A percentile compares a stretch with the other conserved stretches of the same genome.
phyloP scores from a whole-genome alignment of 1,140 invertebrate genomes.

The Sinonovacula constricta region DNA sequence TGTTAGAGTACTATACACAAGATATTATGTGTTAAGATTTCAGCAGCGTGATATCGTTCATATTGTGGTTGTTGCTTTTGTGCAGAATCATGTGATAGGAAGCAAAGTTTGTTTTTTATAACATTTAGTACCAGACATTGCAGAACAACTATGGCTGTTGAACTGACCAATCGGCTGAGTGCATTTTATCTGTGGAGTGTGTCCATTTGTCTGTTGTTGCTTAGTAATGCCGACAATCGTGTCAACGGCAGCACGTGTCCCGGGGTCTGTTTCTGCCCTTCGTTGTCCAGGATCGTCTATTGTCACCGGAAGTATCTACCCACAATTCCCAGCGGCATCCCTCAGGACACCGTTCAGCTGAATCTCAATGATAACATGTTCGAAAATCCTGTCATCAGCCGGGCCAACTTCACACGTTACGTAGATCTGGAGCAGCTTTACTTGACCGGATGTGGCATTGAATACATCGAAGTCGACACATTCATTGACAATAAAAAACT shows the following conservation, averaged over 20 bases:
- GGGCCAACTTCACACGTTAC: conserved; percentile 72
- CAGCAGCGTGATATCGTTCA: no score
- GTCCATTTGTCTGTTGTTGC: no score
- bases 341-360: conserved; percentile 71
- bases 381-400: conserved; percentile 58
- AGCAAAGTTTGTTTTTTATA: no score
- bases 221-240: neutral
- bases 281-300: conserved; percentile 72
- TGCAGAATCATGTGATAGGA: no score
- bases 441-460: conserved; percentile 75
- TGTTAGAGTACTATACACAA: no score
- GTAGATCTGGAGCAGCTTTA: conserved; percentile 72
- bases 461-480: conserved; percentile 72
- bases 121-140: no score
- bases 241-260: conserved; percentile 61
- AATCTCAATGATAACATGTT: conserved; percentile 76
- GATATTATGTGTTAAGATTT: no score
- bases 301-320: conserved; percentile 71
- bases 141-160: no score
- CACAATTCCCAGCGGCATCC: conserved; percentile 74
- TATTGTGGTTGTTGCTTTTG: no score
- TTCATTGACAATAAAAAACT: conserved; percentile 72
- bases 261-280: conserved; percentile 74
- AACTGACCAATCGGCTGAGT: no score
- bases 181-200: no score